Conservation (phyloP, 2,797 vertebrate genomes). For the Falco novaeseelandiae region DNA sequence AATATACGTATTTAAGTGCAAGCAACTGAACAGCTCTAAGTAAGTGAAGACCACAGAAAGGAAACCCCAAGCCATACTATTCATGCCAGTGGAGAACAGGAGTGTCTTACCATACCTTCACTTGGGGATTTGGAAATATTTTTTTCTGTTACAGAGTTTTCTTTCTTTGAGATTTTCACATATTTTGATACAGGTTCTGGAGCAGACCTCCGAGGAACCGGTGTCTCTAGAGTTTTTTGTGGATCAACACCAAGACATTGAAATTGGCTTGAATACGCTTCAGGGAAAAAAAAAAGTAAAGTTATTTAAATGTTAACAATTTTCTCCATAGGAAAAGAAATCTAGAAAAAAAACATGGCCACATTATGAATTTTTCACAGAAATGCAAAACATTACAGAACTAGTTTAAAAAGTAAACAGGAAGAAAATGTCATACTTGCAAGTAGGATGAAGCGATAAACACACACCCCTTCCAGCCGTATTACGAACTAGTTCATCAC, state of each 20-base stretch:
- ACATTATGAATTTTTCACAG: neutral
- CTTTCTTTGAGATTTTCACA: constrained; percentile 51
- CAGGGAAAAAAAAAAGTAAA: neutral
- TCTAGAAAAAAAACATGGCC: neutral
- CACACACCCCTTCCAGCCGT: accelerated
- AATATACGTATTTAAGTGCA: neutral
- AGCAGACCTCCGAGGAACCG: constrained; percentile 80
- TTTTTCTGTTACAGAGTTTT: constrained; percentile 61
- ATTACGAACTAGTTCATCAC: neutral
- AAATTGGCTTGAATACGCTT: constrained; percentile 50
- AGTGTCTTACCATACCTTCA: constrained; percentile 40
- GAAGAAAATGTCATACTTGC: neutral
- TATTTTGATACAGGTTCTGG: constrained; percentile 82
- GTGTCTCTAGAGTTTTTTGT: constrained; percentile 77
- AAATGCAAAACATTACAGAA: neutral
- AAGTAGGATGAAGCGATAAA: neutral
- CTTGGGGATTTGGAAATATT: constrained; percentile 28
- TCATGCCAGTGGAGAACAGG: neutral
- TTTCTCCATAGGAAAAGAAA: neutral
- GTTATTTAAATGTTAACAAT: neutral
- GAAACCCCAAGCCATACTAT: neutral
- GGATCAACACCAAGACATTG: neutral
- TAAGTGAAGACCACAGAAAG: neutral
- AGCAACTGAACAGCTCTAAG: neutral
- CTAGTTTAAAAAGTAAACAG: neutral